A percentile compares a stretch with the other conserved stretches of the same genome.
Conservation (phyloP, 92 coral and sea anemone genomes). For the Micromussa lordhowensis region DNA sequence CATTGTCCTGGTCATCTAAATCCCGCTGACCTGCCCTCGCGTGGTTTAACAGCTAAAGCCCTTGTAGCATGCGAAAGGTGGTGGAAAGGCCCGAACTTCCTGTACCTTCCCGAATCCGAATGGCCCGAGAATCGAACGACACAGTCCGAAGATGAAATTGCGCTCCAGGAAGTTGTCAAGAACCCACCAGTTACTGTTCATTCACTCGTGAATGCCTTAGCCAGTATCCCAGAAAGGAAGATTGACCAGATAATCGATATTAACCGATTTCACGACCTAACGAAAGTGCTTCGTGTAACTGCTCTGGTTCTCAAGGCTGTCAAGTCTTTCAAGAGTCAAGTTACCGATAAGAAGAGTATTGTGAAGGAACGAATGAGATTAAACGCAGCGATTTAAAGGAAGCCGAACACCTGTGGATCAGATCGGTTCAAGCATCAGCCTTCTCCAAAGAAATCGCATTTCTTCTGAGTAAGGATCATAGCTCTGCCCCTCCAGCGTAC, state of each 20-base stretch:
- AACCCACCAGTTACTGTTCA: slow-evolving; percentile 46
- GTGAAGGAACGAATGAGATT: slow-evolving; percentile 21
- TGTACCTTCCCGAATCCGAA: slow-evolving; percentile 41
- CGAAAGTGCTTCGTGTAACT: slow-evolving; percentile 58
- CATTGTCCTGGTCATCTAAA: slow-evolving; percentile 47
- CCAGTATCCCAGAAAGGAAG: background rate
- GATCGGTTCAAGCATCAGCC: slow-evolving; percentile 59
- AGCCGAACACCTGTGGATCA: slow-evolving; percentile 74
- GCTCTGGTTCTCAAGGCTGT: slow-evolving; percentile 60
- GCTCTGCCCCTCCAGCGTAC: slow-evolving; percentile 15
- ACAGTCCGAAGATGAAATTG: slow-evolving; percentile 38
- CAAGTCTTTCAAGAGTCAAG: slow-evolving; percentile 6
- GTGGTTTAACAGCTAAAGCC: slow-evolving; percentile 52
- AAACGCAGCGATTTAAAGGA: slow-evolving; percentile 51
- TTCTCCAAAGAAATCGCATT: slow-evolving; percentile 54
- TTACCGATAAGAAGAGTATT: background rate
- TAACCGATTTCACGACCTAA: slow-evolving; percentile 34
- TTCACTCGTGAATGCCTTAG: slow-evolving; percentile 36
- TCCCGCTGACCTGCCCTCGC: slow-evolving; percentile 61
- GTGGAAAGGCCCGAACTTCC: slow-evolving; percentile 61
- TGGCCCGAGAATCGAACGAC: slow-evolving; percentile 66
- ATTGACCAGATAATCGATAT: slow-evolving; percentile 46
- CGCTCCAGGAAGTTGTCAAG: slow-evolving; percentile 45
- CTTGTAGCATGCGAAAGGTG: slow-evolving; percentile 18
- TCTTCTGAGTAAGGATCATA: slow-evolving; percentile 37